Percentiles rank a stretch among this genome's conserved stretches.
Conservation (phyloP, 2,113 vertebrate species). For the Bettongia penicillata region DNA sequence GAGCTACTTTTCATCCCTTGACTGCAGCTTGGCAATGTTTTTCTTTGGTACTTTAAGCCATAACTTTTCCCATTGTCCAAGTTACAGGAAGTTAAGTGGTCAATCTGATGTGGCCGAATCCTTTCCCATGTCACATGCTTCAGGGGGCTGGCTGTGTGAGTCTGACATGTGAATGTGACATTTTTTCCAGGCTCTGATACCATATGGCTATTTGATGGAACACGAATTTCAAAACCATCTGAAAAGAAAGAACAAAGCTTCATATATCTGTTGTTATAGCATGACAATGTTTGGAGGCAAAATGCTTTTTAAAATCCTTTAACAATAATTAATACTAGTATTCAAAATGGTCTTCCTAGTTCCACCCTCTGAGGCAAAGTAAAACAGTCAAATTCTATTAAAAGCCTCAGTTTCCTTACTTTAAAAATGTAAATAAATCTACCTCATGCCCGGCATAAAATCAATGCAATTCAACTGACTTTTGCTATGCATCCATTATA, state of each 20-base stretch:
- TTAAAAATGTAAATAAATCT: no score
- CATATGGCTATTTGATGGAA: conserved; percentile 26
- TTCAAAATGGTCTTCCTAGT: neutral
- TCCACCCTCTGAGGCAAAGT: neutral
- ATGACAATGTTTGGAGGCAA: neutral
- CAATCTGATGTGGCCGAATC: conserved; percentile 75
- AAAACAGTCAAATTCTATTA: neutral
- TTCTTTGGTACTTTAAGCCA: conserved; percentile 79
- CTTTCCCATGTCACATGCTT: conserved; percentile 83
- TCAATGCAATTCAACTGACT: neutral
- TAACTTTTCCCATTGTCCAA: conserved; percentile 68
- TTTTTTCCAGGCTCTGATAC: conserved; percentile 76
- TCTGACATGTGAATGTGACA: conserved; percentile 82
- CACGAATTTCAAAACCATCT: conserved; percentile 73
- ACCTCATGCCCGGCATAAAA: neutral
- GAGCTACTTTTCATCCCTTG: conserved; percentile 61
- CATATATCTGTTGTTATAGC: neutral
- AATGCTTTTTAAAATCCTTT: neutral
- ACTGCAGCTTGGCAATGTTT: conserved; percentile 75
- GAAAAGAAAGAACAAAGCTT: conserved; percentile 55
- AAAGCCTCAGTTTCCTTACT: neutral
- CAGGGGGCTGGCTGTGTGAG: conserved; percentile 57
- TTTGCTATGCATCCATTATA: neutral
- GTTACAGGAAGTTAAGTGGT: conserved; percentile 81
- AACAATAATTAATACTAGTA: neutral